Percentiles rank a stretch among this genome's conserved stretches.
These are phyloP conservation scores for Melanerpes aurifrons DNA, from an alignment of 2,113 vertebrate genomes.

Conservation along the genomic window DNA sequence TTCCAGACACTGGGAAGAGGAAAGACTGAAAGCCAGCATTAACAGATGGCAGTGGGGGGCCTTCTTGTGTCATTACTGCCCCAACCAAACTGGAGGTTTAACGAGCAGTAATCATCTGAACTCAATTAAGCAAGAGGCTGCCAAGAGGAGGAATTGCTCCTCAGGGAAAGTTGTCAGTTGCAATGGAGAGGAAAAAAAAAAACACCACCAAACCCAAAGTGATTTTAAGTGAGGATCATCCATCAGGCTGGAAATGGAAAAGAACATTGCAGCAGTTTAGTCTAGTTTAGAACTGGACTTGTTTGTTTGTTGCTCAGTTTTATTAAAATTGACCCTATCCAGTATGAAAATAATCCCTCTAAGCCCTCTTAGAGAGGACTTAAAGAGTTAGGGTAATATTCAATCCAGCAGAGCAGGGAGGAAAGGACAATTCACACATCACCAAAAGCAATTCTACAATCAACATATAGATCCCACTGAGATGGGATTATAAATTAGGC, in stretches of 20 bases:
- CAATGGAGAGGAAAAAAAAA: not conserved
- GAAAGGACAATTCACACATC: not conserved
- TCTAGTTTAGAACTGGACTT: not conserved
- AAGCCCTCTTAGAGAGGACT: constrained; percentile 39
- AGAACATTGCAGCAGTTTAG: not conserved
- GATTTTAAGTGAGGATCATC: not conserved
- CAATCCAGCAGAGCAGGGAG: not conserved
- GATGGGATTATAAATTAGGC: constrained; percentile 44
- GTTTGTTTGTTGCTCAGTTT: not conserved
- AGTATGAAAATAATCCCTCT: constrained; percentile 40
- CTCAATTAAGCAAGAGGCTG: not conserved
- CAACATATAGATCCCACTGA: not conserved
- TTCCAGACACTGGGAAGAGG: not conserved
- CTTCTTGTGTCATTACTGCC: not conserved
- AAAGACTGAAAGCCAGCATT: not conserved
- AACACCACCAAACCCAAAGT: not conserved
- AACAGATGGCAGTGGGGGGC: not conserved
- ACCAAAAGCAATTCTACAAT: not conserved
- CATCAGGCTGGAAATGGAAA: not conserved
- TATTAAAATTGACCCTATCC: constrained; percentile 52
- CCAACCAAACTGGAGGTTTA: not conserved
- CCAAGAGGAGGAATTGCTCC: not conserved
- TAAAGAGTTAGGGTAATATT: constrained; percentile 31
- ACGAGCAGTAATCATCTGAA: not conserved
- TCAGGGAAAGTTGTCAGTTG: not conserved